Conservation (phyloP, 2,113 vertebrate genomes). For the Calonectris borealis region DNA sequence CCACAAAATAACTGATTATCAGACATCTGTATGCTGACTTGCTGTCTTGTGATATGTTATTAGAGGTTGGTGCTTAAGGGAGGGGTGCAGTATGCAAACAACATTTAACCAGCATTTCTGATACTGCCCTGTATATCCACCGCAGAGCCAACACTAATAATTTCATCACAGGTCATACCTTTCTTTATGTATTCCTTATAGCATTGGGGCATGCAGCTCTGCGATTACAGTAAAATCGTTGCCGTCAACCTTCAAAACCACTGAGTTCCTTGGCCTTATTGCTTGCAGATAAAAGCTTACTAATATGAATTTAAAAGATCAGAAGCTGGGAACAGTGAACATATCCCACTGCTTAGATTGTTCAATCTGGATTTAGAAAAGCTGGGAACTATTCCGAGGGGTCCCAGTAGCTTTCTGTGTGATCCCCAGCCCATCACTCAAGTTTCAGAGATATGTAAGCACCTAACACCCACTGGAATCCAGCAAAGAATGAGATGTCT, state of each 20-base stretch:
- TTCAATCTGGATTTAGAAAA: neutral
- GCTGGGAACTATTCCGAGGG: neutral
- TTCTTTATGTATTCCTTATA: neutral
- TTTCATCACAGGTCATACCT: neutral
- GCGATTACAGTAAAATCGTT: neutral
- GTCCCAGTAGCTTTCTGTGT: neutral
- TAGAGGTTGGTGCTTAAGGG: neutral
- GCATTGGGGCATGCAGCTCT: neutral
- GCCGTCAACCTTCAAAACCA: neutral
- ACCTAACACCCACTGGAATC: neutral
- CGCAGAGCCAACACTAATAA: neutral
- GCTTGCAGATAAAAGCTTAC: neutral
- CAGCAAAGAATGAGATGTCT: neutral
- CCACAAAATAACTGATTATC: constrained; percentile 38
- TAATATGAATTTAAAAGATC: neutral
- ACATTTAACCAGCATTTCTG: neutral
- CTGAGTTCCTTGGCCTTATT: neutral
- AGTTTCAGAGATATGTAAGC: neutral
- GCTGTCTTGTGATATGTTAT: neutral
- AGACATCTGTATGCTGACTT: neutral
- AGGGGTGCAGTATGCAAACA: neutral
- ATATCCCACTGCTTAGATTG: neutral
- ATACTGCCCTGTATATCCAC: neutral
- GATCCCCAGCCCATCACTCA: neutral
- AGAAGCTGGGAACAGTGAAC: neutral